A percentile compares a stretch with the other conserved stretches of the same genome.
Conservation (phyloP, 2,888 invertebrate genomes). For the Dioctria rufipes region DNA sequence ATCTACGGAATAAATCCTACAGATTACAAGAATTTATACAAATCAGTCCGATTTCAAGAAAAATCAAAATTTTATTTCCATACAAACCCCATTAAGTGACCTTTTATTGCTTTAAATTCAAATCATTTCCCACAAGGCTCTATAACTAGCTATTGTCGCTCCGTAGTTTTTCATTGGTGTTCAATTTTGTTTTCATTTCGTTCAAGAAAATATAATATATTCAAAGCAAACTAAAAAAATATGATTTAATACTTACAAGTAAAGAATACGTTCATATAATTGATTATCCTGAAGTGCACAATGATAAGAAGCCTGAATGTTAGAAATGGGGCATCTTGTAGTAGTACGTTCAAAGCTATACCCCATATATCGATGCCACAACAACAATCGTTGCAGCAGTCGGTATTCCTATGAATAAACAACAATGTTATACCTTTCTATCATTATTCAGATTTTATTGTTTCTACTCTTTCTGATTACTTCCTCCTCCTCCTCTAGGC, state of each 20-base stretch:
- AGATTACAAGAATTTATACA: too few species aligned
- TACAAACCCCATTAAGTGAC: too few species aligned
- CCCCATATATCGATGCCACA: conserved; percentile 92
- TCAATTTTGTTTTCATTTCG: too few species aligned
- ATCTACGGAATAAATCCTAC: too few species aligned
- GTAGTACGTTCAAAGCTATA: conserved; percentile 88
- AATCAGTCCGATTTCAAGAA: too few species aligned
- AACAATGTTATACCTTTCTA: not conserved
- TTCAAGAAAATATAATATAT: too few species aligned
- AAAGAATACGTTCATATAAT: conserved; percentile 97
- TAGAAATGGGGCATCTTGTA: conserved; percentile 91
- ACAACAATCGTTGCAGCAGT: conserved; percentile 77
- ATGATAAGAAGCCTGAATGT: conserved; percentile 90
- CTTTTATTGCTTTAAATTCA: too few species aligned
- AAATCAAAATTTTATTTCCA: too few species aligned
- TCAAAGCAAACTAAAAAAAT: too few species aligned
- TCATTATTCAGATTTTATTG: conserved; percentile 18
- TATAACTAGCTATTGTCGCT: too few species aligned
- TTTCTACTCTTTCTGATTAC: conserved; percentile 65
- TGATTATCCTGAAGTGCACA: conserved; percentile 88
- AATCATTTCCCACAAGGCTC: too few species aligned
- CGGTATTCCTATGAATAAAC: conserved; percentile 54
- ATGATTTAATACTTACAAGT: conserved; percentile 80
- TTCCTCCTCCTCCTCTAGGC: conserved; percentile 76
- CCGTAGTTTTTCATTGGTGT: too few species aligned